Evolutionary conservation across 2,888 invertebrate genomes (phyloP), one percentile per base, ranked within the genome.

Genomic region (Harpalus rufipes): DNA sequence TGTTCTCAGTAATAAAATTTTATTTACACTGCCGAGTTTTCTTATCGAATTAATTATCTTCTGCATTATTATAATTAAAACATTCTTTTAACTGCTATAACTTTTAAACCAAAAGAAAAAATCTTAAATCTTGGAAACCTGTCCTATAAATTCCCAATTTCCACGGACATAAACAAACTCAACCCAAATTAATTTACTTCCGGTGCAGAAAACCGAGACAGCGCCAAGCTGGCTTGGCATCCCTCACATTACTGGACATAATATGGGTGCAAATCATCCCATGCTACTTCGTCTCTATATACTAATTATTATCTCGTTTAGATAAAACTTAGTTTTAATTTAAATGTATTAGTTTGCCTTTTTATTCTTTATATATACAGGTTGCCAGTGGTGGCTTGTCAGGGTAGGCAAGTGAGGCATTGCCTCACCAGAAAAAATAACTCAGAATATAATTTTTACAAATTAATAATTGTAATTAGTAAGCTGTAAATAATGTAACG

Each of bases 131-230:
- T 10, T 44, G n/a, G 44, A 74, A 74, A 74, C 41, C 21, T 41
- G n/a, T 68, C 14, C 5, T 32, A 74, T 74, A 74, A 41, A 74
- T 44, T 14, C 39, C 5, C 25, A 78, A 56, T 78, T 58, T 78
- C 78, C 61, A 61, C 61, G 79, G 61, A 79, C 39, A 59, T 79
- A 79, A 79, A 59, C 61, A 61, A 59, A 59, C 14, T 58, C 18
- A 32, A 56, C 79, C 59, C 58, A 61, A 32, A 79, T 80, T 80
- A 80, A 81, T 44, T 41, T n/a, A 41, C 81, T 81, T 81, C 81
- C 81, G 81, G 81, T 51, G 65, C 10, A 10, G 56, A 25, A 56
- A n/a, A 68, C 68, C 68, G 68, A 68, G 68, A 39, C 68, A 7
- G 39, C 25, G 25, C 25, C 25, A 25, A 25, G 25, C 25, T 2